Evolutionary conservation across 2,113 vertebrate species (phyloP), one percentile per base, ranked within the genome.

Genomic region (Grantiella picta): DNA sequence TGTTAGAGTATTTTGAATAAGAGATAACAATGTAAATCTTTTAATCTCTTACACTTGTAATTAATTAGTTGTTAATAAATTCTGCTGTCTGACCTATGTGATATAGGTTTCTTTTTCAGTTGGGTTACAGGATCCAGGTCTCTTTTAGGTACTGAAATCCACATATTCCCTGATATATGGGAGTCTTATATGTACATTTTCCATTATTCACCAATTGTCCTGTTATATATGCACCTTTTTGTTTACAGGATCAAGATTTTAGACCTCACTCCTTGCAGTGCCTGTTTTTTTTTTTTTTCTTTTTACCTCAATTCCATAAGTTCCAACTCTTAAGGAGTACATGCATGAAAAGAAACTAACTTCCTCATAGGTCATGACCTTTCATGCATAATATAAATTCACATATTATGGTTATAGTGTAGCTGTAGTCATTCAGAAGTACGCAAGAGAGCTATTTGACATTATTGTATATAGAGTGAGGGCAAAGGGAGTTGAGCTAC

Each of bases 311-410:
- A 42, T 88, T 94, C 84, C 9, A 0, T 44, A 91, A 88, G 73
- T 73, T 61, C 25, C 73, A 90, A 13, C 24, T 87, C 81, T 91
- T 92, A 77, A 82, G 45, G 38, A 91, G 19, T 11, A 38, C 36
- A 84, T 35, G 59, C 54, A 31, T 73, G 73, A 95, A 92, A 86
- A 94, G 68, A 96, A 95, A 94, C 86, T 87, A 80, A 73, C 89
- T 89, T 95, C 86, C 86, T 94, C 45, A 47, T 24, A 65, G 57
- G 63, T 27, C 66, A 17, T 61, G 86, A 76, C 93, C 31, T 94
- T 95, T 97, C 89, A 95, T 53, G 84, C 78, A 54, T 82, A 70
- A 91, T 90, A 83, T 95, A 95, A 92, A 91, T 95, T 92, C 93
- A 76, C 35, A n/a, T 89, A 95, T 84, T 95, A 94, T 95, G 84